Conservation (phyloP, 2,113 vertebrate genomes). For the Struthidea cinerea region DNA sequence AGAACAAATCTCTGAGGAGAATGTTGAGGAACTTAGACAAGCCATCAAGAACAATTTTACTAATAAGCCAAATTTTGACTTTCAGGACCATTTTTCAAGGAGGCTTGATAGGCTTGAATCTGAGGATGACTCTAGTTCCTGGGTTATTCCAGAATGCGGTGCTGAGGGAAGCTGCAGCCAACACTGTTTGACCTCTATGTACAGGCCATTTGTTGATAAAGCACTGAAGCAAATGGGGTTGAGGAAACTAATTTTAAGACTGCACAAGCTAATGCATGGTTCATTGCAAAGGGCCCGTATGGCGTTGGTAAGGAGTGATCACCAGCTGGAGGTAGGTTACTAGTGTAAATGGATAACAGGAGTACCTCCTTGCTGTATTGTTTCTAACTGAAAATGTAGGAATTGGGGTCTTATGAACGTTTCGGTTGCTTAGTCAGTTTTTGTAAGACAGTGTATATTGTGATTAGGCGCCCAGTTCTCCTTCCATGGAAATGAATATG, state of each 20-base stretch:
- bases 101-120: conserved; percentile 80
- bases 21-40: conserved; percentile 26
- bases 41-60: conserved; percentile 49
- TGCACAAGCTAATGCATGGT: conserved; percentile 97
- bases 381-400: neutral
- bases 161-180: conserved; percentile 67
- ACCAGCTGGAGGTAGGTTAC: conserved; percentile 84
- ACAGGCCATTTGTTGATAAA: conserved; percentile 98
- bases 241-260: conserved; percentile 92
- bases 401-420: neutral
- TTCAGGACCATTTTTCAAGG: conserved; percentile 65
- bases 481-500: neutral
- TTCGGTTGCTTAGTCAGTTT: neutral
- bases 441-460: neutral
- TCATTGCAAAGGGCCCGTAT: conserved; percentile 91
- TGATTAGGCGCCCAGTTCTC: neutral
- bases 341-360: neutral
- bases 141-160: conserved; percentile 61
- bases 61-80: conserved; percentile 55
- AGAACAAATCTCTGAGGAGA: conserved; percentile 50
- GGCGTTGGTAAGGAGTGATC: conserved; percentile 83
- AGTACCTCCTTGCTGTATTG: neutral
- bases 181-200: conserved; percentile 91
- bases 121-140: conserved; percentile 82
- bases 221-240: conserved; percentile 99